Evolutionary conservation across 2,113 vertebrate genomes (phyloP), one percentile per base, ranked within the genome.

Genomic region (Caranx ignobilis): DNA sequence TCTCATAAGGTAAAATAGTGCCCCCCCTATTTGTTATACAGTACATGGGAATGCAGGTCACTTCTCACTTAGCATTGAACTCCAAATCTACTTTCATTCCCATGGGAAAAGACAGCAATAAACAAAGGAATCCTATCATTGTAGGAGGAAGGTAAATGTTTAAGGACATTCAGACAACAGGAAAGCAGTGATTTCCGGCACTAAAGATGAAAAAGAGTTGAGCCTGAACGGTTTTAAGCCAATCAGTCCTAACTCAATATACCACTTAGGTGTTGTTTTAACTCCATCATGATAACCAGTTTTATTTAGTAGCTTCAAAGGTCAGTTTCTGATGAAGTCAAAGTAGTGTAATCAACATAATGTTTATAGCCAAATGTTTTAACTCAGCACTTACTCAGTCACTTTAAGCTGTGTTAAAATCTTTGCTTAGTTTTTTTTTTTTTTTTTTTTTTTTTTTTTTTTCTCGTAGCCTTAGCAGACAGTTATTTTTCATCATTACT

Each of bases 211-310:
- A 92, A 93, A 91, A 87, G 88, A 89, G 81, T 75, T 71, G 35
- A 63, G 65, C 77, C 61, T 80, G 87, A 85, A 88, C 57, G 50
- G 75, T 90, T 92, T 90, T 83, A 84, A 93, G 85, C 84, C 81
- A 94, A 93, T 94, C 93, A 94, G 82, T 75, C 66, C 84, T 91
- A 94, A 94, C 82, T 83, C 88, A 92, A 94, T 93, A 84, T 90
- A 93, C 91, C 85, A 89, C 93, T 94, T 88, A 84, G 79, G 85
- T 87, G 90, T 85, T 84, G 84, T 90, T 94, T 94, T 88, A 94
- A 93, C 90, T 93, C 92, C 74, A 83, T 91, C 88, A 86, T 83
- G 91, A 93, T 91, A 81, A 92, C 83, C 74, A 74, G 74, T 92
- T 92, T 93, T 91, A 93, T 93, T 90, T 84, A 89, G 81, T 83